phyloP scores from a whole-genome alignment of 2,888 invertebrate species.

The Agrilus cyanescens region DNA sequence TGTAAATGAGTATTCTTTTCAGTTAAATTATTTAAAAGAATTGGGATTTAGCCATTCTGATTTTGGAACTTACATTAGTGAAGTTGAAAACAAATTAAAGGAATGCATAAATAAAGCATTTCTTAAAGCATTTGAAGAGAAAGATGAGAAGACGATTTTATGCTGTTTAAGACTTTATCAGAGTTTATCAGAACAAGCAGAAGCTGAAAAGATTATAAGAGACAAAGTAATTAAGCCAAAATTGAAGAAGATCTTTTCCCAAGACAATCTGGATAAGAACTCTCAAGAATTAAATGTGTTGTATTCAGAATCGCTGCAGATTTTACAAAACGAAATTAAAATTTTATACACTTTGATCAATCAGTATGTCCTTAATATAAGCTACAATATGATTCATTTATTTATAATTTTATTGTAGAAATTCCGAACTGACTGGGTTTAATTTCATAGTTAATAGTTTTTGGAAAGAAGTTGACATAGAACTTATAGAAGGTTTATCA shows the following conservation, averaged over 20 bases:
- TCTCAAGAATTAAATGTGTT: slow-evolving; percentile 56
- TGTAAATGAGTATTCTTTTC: slow-evolving; percentile 49
- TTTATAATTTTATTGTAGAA: slow-evolving; percentile 33
- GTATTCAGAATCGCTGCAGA: slow-evolving; percentile 56
- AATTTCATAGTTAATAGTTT: slow-evolving; percentile 76
- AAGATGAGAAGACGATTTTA: slow-evolving; percentile 43
- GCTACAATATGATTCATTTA: slow-evolving; percentile 32
- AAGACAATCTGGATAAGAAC: slow-evolving; percentile 43
- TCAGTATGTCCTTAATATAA: background rate
- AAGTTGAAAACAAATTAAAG: slow-evolving; percentile 30
- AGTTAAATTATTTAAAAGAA: slow-evolving; percentile 30
- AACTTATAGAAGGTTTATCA: slow-evolving; percentile 66
- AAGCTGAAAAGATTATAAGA: slow-evolving; percentile 61
- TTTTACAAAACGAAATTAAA: slow-evolving; percentile 59
- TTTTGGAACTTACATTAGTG: slow-evolving; percentile 19
- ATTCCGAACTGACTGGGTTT: slow-evolving; percentile 45
- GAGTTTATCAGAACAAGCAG: slow-evolving; percentile 52
- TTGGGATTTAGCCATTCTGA: slow-evolving; percentile 25
- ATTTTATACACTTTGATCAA: slow-evolving; percentile 30
- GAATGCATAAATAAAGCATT: slow-evolving; percentile 31
- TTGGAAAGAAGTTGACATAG: slow-evolving; percentile 76
- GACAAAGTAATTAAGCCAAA: slow-evolving; percentile 55
- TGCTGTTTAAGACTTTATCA: slow-evolving; percentile 43
- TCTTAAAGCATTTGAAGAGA: slow-evolving; percentile 43
- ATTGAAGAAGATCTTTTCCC: slow-evolving; percentile 59